Evolutionary conservation across 2,113 vertebrate species (phyloP).

Genomic region (Pygoscelis antarcticus): DNA sequence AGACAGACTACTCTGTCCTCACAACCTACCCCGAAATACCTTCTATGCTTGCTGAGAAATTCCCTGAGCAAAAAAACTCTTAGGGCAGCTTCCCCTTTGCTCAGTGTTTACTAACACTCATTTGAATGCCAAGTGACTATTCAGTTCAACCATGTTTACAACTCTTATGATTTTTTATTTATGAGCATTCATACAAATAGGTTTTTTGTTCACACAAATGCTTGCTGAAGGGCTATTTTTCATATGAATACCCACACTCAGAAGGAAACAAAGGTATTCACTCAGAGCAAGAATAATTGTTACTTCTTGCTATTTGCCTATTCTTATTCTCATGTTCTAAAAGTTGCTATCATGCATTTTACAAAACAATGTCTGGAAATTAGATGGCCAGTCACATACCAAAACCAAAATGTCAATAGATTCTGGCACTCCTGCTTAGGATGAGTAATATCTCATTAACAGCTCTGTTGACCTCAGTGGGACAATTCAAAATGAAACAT

Average conservation of each 20-base stretch:
- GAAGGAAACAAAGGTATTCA: constrained; percentile 4
- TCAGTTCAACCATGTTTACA: neutral
- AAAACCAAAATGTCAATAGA: neutral
- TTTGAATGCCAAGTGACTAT: constrained; percentile 6
- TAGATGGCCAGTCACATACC: neutral
- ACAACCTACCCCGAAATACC: neutral
- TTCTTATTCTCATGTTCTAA: neutral
- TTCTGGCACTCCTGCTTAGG: neutral
- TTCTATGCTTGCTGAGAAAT: neutral
- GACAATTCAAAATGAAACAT: neutral
- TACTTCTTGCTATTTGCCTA: neutral
- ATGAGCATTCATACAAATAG: constrained; percentile 6
- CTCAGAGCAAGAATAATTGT: constrained; percentile 1
- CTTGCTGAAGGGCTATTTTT: constrained; percentile 38
- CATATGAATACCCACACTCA: constrained; percentile 18
- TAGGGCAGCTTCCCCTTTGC: neutral
- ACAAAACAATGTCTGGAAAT: neutral
- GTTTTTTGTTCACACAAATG: constrained; percentile 35
- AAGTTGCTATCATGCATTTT: neutral
- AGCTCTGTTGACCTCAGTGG: neutral
- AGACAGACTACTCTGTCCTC: neutral
- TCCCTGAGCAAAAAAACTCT: neutral
- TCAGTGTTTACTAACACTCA: neutral
- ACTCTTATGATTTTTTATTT: constrained; percentile 13
- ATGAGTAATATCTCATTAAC: neutral